A percentile compares a stretch with the other conserved stretches of the same genome.
These are phyloP conservation scores for Corythucha ciliata DNA, from an alignment of 2,888 invertebrate genomes.

Conservation along the genomic window DNA sequence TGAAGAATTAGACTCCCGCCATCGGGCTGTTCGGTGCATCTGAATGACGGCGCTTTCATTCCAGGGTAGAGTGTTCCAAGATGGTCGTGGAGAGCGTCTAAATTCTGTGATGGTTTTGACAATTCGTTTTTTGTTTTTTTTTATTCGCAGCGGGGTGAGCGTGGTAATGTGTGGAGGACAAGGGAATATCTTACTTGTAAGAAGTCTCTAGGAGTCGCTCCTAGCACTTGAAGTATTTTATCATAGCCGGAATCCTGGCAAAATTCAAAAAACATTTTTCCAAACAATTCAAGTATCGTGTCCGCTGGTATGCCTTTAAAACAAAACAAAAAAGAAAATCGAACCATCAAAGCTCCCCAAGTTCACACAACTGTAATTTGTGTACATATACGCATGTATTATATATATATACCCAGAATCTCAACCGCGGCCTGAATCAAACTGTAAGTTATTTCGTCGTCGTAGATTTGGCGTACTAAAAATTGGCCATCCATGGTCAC, in stretches of 20 bases:
- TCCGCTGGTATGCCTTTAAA: constrained; percentile 78
- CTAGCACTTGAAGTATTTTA: constrained; percentile 85
- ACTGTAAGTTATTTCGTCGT: constrained; percentile 90
- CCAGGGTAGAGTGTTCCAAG: constrained; percentile 88
- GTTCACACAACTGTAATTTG: not conserved
- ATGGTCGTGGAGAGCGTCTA: constrained; percentile 93
- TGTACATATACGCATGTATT: not conserved
- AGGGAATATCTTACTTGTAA: constrained; percentile 56
- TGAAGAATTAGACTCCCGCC: constrained; percentile 76
- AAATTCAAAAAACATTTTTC: constrained; percentile 91
- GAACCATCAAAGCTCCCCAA: not conserved
- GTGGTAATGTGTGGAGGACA: no score
- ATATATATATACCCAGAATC: constrained; percentile 64
- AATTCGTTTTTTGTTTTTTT: no score
- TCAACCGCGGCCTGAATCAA: constrained; percentile 85
- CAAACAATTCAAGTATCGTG: constrained; percentile 80
- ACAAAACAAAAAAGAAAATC: constrained; percentile 1
- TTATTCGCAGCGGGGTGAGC: no score
- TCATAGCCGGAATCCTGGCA: constrained; percentile 97
- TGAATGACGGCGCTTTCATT: constrained; percentile 90
- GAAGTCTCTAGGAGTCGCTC: constrained; percentile 90
- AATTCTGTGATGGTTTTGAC: constrained; percentile 53
- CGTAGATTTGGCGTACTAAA: constrained; percentile 86
- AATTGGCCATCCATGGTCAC: constrained; percentile 93
- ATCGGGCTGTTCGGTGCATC: constrained; percentile 81